A percentile compares a stretch with the other conserved stretches of the same genome.
Conservation (phyloP, 2,888 invertebrate species). For the Phytoseiulus persimilis region DNA sequence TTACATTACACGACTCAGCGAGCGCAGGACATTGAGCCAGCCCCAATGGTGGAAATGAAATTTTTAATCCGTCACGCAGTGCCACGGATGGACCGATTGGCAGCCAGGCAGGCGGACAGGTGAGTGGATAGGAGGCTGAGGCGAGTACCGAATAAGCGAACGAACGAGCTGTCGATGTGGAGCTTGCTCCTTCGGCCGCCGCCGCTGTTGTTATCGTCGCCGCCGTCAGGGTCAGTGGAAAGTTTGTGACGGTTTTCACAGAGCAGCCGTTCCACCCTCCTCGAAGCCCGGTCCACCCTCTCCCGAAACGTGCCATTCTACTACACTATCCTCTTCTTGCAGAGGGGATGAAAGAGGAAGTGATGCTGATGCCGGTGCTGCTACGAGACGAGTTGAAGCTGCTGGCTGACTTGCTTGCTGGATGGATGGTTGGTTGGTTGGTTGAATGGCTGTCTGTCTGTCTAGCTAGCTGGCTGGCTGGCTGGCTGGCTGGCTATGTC, state of each 20-base stretch:
- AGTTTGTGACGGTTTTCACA: neutral
- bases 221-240: neutral
- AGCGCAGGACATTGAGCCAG: too few species aligned
- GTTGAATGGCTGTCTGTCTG: too few species aligned
- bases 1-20: too few species aligned
- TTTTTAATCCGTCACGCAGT: too few species aligned
- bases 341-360: slow-evolving; percentile 5
- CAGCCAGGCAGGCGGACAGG: too few species aligned
- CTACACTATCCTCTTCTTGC: slow-evolving; percentile 5
- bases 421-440: too few species aligned
- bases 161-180: neutral
- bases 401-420: neutral
- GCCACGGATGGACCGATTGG: too few species aligned
- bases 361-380: neutral
- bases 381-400: neutral
- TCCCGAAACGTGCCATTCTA: neutral
- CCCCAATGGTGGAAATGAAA: too few species aligned
- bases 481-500: too few species aligned
- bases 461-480: too few species aligned
- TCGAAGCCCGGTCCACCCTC: neutral
- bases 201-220: neutral
- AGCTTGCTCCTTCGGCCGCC: neutral
- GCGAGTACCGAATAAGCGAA: neutral
- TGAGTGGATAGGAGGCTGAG: too few species aligned
- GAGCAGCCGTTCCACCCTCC: neutral